Percentiles rank a stretch among this genome's conserved stretches.
phyloP scores from a whole-genome alignment of 2,888 invertebrate species.

The Odontocolon sp. region DNA sequence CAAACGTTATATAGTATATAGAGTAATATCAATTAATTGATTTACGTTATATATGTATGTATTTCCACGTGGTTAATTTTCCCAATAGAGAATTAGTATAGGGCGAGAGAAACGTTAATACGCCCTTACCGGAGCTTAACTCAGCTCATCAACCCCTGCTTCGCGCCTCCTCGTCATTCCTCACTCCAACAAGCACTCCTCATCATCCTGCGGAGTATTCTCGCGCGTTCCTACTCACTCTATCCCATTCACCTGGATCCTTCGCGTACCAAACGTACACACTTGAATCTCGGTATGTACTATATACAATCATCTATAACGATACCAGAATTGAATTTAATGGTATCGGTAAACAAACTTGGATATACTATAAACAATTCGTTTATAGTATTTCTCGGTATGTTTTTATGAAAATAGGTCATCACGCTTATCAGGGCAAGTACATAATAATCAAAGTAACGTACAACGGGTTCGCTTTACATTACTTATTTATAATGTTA shows the following conservation, averaged over 20 bases:
- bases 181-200: slow-evolving; percentile 9
- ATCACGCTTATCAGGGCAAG: neutral
- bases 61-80: slow-evolving; percentile 29
- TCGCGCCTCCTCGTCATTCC: slow-evolving; percentile 32
- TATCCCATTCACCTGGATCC: slow-evolving; percentile 1
- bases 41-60: neutral
- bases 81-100: slow-evolving; percentile 3
- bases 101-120: slow-evolving; percentile 42
- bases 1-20: too few species aligned
- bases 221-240: neutral
- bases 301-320: neutral
- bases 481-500: neutral
- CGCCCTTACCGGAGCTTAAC: slow-evolving; percentile 48
- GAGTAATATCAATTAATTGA: neutral
- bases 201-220: neutral
- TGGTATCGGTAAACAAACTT: slow-evolving; percentile 48
- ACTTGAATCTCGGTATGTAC: neutral
- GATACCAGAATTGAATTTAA: slow-evolving; percentile 41
- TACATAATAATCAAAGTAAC: neutral
- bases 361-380: slow-evolving; percentile 53
- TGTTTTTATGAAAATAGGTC: neutral
- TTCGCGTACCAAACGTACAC: neutral
- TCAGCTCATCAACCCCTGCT: slow-evolving; percentile 49
- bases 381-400: slow-evolving; percentile 34
- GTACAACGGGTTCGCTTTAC: too few species aligned